Conservation (phyloP, 2,888 invertebrate genomes). For the Acrobasis suavella region DNA sequence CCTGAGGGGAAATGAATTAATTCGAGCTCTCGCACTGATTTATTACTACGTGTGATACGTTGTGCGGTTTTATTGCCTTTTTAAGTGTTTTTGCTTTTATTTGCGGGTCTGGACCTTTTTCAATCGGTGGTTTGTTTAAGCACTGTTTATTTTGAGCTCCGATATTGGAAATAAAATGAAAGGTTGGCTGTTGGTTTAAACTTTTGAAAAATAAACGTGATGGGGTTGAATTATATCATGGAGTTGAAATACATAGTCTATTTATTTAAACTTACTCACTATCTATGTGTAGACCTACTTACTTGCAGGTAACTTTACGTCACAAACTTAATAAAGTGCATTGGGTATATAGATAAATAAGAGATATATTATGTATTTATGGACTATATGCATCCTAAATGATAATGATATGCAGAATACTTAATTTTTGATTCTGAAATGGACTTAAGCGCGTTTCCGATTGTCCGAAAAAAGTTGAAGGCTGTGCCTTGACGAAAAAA, state of each 20-base stretch:
- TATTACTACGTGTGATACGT: conserved; percentile 56
- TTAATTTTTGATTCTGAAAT: too few relatives aligned
- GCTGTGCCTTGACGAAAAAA: too few relatives aligned
- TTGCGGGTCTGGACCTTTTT: conserved; percentile 30
- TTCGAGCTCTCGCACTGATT: conserved; percentile 56
- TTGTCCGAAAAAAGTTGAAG: too few relatives aligned
- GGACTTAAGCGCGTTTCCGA: too few relatives aligned
- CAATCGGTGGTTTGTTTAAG: conserved; percentile 19
- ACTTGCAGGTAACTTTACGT: too few relatives aligned
- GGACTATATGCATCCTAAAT: too few relatives aligned
- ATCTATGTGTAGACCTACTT: too few relatives aligned
- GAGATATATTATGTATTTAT: too few relatives aligned
- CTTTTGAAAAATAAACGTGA: conserved; percentile 1
- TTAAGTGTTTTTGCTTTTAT: conserved; percentile 33
- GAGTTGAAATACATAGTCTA: background rate
- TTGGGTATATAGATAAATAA: too few relatives aligned
- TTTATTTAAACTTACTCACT: too few relatives aligned
- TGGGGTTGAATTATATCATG: background rate
- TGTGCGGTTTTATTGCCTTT: conserved; percentile 43
- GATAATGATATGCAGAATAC: too few relatives aligned
- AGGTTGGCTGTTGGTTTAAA: conserved; percentile 4
- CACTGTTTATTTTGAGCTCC: conserved; percentile 21
- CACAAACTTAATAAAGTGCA: too few relatives aligned
- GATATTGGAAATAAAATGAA: conserved; percentile 23
- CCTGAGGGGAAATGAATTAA: conserved; percentile 61